phyloP scores from a whole-genome alignment of 2,113 vertebrate genomes.

The Serinus canaria region DNA sequence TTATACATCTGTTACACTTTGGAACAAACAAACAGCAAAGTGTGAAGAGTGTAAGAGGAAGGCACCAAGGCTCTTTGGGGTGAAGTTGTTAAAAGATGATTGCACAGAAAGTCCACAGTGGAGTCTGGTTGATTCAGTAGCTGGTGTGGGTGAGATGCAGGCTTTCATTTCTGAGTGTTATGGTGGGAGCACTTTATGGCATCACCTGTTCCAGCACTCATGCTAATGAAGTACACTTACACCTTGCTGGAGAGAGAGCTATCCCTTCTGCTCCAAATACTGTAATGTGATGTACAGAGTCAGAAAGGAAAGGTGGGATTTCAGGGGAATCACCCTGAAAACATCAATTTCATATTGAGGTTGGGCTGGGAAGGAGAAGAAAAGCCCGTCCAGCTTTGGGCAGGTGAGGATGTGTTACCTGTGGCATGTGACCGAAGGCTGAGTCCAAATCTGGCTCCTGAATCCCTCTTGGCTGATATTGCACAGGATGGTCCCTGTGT shows the following conservation, averaged over 20 bases:
- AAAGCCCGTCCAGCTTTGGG: not conserved
- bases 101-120: not conserved
- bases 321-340: not conserved
- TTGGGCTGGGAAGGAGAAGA: rapidly evolving
- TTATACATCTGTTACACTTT: not conserved
- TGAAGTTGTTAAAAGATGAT: not conserved
- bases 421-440: not conserved
- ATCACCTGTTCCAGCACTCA: not conserved
- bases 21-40: not conserved
- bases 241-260: not conserved
- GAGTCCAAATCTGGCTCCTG: not conserved
- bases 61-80: not conserved
- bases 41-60: not conserved
- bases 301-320: not conserved
- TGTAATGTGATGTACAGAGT: not conserved
- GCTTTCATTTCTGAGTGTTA: not conserved
- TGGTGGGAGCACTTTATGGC: not conserved
- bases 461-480: not conserved
- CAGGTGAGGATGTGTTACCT: rapidly evolving
- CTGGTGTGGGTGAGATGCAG: not conserved
- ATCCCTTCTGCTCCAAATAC: not conserved
- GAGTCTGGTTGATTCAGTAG: rapidly evolving
- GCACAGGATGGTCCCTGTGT: not conserved
- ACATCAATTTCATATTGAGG: not conserved
- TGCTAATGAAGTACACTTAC: not conserved